Base-by-base conservation (phyloP, 2,797 vertebrate species). In the Botia kubotai region DNA sequence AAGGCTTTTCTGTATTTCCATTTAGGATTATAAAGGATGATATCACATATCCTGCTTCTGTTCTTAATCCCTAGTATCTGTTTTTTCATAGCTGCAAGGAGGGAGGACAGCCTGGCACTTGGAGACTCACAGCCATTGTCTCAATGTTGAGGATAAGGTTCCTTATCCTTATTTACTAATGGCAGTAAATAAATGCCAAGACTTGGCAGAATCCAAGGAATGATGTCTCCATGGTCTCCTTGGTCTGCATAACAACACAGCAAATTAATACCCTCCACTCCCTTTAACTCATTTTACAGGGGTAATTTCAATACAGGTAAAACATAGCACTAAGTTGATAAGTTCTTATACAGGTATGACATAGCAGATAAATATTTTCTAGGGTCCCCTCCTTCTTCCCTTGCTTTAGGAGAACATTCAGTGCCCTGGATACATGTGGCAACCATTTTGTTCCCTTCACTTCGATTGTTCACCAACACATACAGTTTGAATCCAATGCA, bases 61-160 rank as follows among this genome's bases (percentile, higher is more conserved):
- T 36, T 70, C 46, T 2, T 29, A 29, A 2, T 29, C 29, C 29
- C 21, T 69, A 50, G 43, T 19, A 70, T 70, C 67, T 70, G 67
- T 12, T n/a, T 70, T 50, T 70, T 70, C 67, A 70, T 50, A 21
- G 46, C 67, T 50, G 46, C 14, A 10, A 50, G 21, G 13, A 70
- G 50, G 67, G 29, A 66, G 73, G 70, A 46, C 60, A 80, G 78
- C 70, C 6, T 58, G 13, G 71, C 71, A 74, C 19, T 39, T 62
- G 50, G 72, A 68, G 33, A 75, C 79, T 75, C 26, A 63, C 53
- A 72, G 77, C 65, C 65, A 75, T 75, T 75, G 79, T 4, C 53
- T 75, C 79, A 69, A 69, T 75, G 79, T 52, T 75, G 50, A 82
- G 80, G 65, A 29, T 29, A 29, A 29, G 2, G 29, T 76, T 82